Evolutionary conservation across 2,888 invertebrate species (phyloP).

Genomic region (Perizoma flavofasciatum): DNA sequence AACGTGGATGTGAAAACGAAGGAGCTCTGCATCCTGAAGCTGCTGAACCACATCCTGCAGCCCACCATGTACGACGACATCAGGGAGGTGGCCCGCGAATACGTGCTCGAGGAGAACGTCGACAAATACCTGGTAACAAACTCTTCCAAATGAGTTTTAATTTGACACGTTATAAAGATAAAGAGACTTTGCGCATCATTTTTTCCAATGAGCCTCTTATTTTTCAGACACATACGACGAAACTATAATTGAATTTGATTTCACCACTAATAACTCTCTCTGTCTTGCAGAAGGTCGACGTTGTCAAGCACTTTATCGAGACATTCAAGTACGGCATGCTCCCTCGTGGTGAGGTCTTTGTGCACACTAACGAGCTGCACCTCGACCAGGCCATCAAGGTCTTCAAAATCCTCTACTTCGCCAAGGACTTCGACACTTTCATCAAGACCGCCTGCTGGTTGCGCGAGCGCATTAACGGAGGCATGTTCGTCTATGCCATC

Average conservation of each 20-base stretch:
- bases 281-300: constrained; percentile 76
- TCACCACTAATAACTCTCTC: not conserved
- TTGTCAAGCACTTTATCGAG: constrained; percentile 83
- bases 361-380: constrained; percentile 84
- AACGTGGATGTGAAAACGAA: constrained; percentile 79
- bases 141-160: not conserved
- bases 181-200: too few species aligned
- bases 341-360: constrained; percentile 84
- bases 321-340: constrained; percentile 84
- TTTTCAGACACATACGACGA: too few species aligned
- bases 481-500: constrained; percentile 89
- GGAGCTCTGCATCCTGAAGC: constrained; percentile 82
- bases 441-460: constrained; percentile 87
- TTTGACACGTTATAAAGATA: too few species aligned
- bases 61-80: constrained; percentile 84
- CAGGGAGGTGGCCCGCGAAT: constrained; percentile 83
- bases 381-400: constrained; percentile 85
- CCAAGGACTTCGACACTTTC: constrained; percentile 88
- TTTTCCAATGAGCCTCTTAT: too few species aligned
- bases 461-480: constrained; percentile 88
- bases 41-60: constrained; percentile 85
- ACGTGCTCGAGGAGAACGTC: constrained; percentile 83
- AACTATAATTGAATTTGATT: too few species aligned
- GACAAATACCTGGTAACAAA: constrained; percentile 80
- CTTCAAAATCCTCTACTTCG: constrained; percentile 86